These are phyloP conservation scores for Eupristina koningsbergeri DNA, from an alignment of 1,140 invertebrate genomes.

Conservation along the genomic window DNA sequence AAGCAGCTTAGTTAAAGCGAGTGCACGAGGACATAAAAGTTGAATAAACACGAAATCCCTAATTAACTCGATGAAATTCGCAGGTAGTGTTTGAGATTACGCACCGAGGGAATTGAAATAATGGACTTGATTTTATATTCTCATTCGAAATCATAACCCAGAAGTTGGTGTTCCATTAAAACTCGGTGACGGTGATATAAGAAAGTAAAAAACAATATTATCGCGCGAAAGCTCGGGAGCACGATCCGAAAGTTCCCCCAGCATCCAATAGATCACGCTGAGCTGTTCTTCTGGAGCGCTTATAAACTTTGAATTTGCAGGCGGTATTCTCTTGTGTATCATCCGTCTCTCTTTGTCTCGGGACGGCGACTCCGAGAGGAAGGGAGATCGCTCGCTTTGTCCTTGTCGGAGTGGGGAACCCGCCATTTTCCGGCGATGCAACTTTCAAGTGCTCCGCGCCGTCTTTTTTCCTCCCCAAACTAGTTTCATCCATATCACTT, in stretches of 20 bases:
- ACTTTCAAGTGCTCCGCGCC: neutral
- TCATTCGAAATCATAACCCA: neutral
- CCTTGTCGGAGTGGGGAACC: neutral
- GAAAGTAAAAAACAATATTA: conserved; percentile 6
- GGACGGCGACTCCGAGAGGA: neutral
- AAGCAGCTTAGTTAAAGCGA: neutral
- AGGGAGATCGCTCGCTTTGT: conserved; percentile 5
- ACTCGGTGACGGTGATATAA: neutral
- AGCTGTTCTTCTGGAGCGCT: conserved; percentile 14
- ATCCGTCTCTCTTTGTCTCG: conserved; percentile 29
- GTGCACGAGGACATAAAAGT: neutral
- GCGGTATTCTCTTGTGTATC: conserved; percentile 30
- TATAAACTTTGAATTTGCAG: conserved; percentile 43
- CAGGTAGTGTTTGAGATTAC: neutral
- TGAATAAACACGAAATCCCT: neutral
- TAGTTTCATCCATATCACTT: conserved; percentile 12
- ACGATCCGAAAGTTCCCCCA: conserved; percentile 7
- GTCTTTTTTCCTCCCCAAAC: neutral
- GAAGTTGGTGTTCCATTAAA: conserved; percentile 5
- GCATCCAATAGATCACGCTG: conserved; percentile 42
- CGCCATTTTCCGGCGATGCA: neutral
- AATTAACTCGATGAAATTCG: neutral
- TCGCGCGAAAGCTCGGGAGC: neutral
- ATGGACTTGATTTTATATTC: too few relatives aligned
- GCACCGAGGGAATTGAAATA: neutral